These are phyloP conservation scores for Apamea monoglypha DNA, from an alignment of 2,888 invertebrate species.

Conservation along the genomic window DNA sequence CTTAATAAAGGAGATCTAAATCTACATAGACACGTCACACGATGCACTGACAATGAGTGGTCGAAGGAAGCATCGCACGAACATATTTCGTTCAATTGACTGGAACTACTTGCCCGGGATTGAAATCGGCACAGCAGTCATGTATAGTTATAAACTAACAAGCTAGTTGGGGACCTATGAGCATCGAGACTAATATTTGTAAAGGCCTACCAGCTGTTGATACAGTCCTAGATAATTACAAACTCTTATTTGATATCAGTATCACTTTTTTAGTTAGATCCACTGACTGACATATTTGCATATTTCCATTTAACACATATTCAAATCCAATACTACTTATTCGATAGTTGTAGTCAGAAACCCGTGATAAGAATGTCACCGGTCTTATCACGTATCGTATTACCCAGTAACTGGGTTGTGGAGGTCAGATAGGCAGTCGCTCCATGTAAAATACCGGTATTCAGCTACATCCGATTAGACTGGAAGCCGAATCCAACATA, in stretches of 20 bases:
- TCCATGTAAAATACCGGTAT: too few species aligned
- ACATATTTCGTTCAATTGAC: constrained; percentile 50
- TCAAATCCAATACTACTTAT: neutral
- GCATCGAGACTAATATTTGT: neutral
- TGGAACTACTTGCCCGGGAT: constrained; percentile 36
- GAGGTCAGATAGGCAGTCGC: too few species aligned
- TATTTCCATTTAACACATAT: neutral
- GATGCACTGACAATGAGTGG: constrained; percentile 11
- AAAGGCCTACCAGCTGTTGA: neutral
- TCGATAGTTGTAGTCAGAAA: too few species aligned
- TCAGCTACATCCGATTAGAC: too few species aligned
- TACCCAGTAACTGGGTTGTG: too few species aligned
- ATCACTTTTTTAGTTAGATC: neutral
- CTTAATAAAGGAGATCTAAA: neutral
- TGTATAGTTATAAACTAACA: constrained; percentile 17
- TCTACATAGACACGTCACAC: neutral
- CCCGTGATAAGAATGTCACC: too few species aligned
- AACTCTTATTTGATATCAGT: neutral
- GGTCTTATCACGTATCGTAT: too few species aligned
- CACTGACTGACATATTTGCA: neutral
- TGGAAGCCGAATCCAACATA: too few species aligned
- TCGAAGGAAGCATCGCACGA: constrained; percentile 31
- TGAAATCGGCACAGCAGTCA: constrained; percentile 40
- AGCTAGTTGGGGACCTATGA: constrained; percentile 20
- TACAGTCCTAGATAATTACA: neutral